Evolutionary conservation across 2,888 invertebrate genomes (phyloP), one percentile per base, ranked within the genome.

Genomic region (Ephialtes manifestator): DNA sequence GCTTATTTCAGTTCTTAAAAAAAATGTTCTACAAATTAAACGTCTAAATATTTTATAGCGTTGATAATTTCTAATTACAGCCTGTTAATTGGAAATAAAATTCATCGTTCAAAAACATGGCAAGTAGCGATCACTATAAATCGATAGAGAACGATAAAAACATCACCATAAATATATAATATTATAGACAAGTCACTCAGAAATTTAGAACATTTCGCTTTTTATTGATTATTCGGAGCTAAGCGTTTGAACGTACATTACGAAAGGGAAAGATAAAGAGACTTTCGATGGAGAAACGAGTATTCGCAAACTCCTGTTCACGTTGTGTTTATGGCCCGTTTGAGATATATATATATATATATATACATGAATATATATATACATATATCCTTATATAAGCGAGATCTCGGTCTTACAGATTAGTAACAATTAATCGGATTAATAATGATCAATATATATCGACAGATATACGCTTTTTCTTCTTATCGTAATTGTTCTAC

Each of bases 401-500:
- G 87, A 91, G 85, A 89, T 90, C 88, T 88, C 88, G 85, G 55
- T 90, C 84, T 89, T 91, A 82, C 84, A 70, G 81, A 87, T 85
- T 89, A 89, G 87, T 87, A 90, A 90, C 87, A 89, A 88, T 91
- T 67, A 88, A 89, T 90, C 87, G 83, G 87, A 89, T 88, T 89
- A 90, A 87, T 84, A 82, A 88, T 88, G 82, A 87, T 87, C 83
- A 71, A 87, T 83, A 86, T 83, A 84, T 88, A 88, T 87, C 82
- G 86, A 87, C 86, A 88, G 84, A 88, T 86, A 88, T 86, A 82
- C 70, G 65, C 63, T n/a, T 55, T 43, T 65, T 53, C 35, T 75
- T 18, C 60, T 84, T 81, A 84, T 48, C 71, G 72, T 71, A 65
- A 77, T 39, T 55, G 39, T 81, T 81, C 74, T 67, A 72, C 75